These are phyloP conservation scores for Baccha elongata DNA, from an alignment of 2,888 invertebrate genomes.

Conservation along the genomic window DNA sequence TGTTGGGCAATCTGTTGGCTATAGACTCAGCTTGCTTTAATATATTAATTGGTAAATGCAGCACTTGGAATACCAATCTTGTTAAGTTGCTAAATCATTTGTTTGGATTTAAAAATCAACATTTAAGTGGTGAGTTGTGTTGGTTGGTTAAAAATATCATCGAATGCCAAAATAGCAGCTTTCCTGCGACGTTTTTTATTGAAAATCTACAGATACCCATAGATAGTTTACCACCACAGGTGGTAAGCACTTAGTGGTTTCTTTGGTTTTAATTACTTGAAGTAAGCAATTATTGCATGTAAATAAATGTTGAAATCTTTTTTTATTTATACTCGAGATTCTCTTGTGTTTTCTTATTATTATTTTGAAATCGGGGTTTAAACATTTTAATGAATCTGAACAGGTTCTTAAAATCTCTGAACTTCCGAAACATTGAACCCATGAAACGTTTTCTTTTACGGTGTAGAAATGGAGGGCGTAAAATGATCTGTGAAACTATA, in stretches of 20 bases:
- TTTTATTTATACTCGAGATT: background rate
- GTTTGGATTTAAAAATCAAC: constrained; percentile 74
- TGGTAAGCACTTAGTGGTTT: background rate
- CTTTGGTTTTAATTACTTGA: no score
- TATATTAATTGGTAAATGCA: constrained; percentile 64
- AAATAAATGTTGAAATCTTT: constrained; percentile 20
- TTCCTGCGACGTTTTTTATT: constrained; percentile 50
- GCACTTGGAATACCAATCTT: constrained; percentile 74
- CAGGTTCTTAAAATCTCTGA: no score
- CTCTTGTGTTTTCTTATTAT: background rate
- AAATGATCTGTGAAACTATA: no score
- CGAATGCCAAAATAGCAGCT: constrained; percentile 29
- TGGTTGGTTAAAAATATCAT: constrained; percentile 76
- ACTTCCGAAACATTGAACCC: no score
- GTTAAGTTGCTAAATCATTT: constrained; percentile 75
- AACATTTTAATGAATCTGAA: no score
- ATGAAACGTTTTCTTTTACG: no score
- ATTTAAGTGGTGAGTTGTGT: constrained; percentile 75
- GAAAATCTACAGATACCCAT: constrained; percentile 44
- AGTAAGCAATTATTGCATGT: constrained; percentile 12
- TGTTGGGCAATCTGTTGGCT: constrained; percentile 77
- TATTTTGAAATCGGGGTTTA: no score
- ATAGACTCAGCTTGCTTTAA: constrained; percentile 47
- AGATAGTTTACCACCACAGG: constrained; percentile 14
- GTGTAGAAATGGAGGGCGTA: no score